Evolutionary conservation across 2,888 invertebrate species (phyloP), one percentile per base, ranked within the genome.

Genomic region (Rhamnusium bicolor): DNA sequence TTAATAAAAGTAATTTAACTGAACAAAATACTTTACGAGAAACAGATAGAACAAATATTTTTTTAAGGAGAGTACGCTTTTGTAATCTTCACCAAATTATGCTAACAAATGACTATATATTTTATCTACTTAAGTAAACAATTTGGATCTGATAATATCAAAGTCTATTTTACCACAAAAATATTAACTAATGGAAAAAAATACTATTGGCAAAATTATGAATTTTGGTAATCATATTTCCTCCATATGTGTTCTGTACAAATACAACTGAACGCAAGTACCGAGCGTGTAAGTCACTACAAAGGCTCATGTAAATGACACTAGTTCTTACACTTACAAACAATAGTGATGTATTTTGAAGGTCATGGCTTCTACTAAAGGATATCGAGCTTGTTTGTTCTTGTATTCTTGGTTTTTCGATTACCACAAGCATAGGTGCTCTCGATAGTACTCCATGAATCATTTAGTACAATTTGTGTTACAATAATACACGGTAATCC

Each of bases 31-130:
- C 32, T 29, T 58, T 61, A 61, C 47, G 46, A 47, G 18, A 61
- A 61, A 61, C 14, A 32, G 12, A 32, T 32, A 61, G n/a, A 61
- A 53, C 19, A 51, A 53, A 27, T 29, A 14, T 21, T 47, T n/a
- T n/a, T 61, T 18, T 18, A 24, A 46, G 21, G 65, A 65, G 53
- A 53, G 24, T 51, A 8, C 29, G 24, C 29, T 47, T 63, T 51
- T n/a, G 51, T 32, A 14, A 24, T 58, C 27, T 29, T 32, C 53
- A 65, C 47, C 53, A 53, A 65, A 65, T 53, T 24, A 32, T 32
- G 16, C 58, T 32, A 12, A 12, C 12, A 32, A 32, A 12, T 12
- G 18, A 4, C 19, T 32, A 1, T 18, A n/a, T n/a, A 32, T 12
- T 51, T 19, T 32, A 32, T 16, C 2, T 7, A 54, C n/a, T n/a